A percentile compares a stretch with the other conserved stretches of the same genome.
Evolutionary conservation across 1,140 invertebrate species (phyloP).

Genomic region (Rhagoletis zephyria): DNA sequence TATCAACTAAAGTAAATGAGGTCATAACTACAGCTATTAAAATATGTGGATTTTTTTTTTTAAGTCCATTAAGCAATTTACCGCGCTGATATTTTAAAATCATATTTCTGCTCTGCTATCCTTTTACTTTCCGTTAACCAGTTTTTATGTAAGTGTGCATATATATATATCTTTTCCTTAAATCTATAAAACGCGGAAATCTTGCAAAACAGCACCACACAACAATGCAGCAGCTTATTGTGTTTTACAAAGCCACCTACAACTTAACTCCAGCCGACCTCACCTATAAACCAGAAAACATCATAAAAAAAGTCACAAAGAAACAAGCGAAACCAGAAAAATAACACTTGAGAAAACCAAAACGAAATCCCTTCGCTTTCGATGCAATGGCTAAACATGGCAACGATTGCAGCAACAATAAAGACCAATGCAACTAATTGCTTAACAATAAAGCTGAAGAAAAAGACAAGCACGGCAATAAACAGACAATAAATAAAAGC

Average conservation of each 20-base stretch:
- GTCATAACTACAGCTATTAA: too few species aligned
- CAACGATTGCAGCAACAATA: neutral
- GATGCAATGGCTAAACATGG: neutral
- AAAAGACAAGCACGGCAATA: neutral
- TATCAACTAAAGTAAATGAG: too few species aligned
- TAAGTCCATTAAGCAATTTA: too few species aligned
- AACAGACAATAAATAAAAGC: slow-evolving; percentile 42
- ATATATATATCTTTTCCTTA: too few species aligned
- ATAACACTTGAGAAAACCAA: neutral
- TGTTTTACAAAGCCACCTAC: slow-evolving; percentile 33
- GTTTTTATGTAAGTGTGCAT: too few species aligned
- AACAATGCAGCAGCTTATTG: neutral
- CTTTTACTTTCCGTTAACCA: too few species aligned
- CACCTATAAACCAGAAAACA: neutral
- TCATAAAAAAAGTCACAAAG: neutral
- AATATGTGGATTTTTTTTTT: too few species aligned
- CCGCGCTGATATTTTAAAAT: too few species aligned
- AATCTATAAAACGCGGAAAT: slow-evolving; percentile 12
- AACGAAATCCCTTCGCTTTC: neutral
- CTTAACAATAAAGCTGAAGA: slow-evolving; percentile 16
- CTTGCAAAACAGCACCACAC: neutral
- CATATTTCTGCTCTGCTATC: too few species aligned
- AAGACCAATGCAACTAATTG: slow-evolving; percentile 9
- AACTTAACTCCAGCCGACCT: neutral
- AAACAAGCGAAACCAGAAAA: neutral